Evolutionary conservation across 2,797 vertebrate genomes (phyloP), one percentile per base, ranked within the genome.

Genomic region (Manis crassicaudata): DNA sequence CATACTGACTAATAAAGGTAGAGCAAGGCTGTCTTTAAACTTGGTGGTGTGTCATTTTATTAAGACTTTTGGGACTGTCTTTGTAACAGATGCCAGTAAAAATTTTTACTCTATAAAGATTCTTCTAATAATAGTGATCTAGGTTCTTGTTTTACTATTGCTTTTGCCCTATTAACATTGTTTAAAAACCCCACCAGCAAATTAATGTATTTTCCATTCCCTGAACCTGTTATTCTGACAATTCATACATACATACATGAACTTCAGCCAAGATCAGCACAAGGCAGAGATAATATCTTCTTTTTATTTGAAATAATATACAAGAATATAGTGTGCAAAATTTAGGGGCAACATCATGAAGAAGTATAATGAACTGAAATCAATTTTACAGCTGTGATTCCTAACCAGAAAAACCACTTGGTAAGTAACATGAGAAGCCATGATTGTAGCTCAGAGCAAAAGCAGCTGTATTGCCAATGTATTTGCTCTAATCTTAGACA

Each of bases 221-320:
- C n/a, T 46, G 11, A 75, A 87, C 40, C 70, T 68, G 46, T 54
- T 96, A 29, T 43, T 80, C 23, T 60, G 23, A 54, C 25, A 60
- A 62, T 14, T 86, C 52, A 70, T 37, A 70, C 7, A 63, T 37
- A 70, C 7, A 63, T 58, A 29, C 43, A 46, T 58, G 25, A 94
- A 56, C 32, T 62, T 82, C 56, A 92, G 56, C 90, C 85, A 70
- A 79, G 84, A 79, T 58, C 94, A 94, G 54, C 29, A 67, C 35
- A 94, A 81, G 27, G 88, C 93, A 73, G 80, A 86, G 65, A 91
- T 63, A 93, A 94, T 93, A 96, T 98, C 98, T 99, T 98, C 98
- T 97, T 99, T 99, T 99, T 99, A 99, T 99, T 99, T 99, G 99
- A 99, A 99, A 99, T 99, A 99, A 99, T 99, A 99, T 99, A 99